Base-by-base conservation (phyloP, 2,888 invertebrate genomes). In the Tuberolachnus salignus region DNA sequence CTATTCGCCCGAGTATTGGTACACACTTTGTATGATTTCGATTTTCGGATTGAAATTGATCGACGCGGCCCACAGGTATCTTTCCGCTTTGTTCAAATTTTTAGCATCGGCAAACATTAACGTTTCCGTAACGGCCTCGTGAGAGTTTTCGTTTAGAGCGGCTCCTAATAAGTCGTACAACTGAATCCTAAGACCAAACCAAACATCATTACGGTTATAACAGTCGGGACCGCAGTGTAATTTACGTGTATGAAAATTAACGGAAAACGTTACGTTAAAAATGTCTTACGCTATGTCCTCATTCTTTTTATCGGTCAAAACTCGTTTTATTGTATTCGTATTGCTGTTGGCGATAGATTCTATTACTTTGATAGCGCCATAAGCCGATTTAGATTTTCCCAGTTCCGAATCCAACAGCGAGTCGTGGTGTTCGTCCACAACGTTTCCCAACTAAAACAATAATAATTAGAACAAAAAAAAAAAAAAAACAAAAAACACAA, bases 41-140 rank as follows among this genome's bases (percentile, higher is more conserved):
- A 87, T 86, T 57, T 88, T 87, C 1, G 92, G 91, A 83, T 91
- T 88, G 0, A 91, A 89, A 1, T 90, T 89, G 66, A 92, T 87
- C 0, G 93, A 91, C 13, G 92, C 84, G 0, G 91, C 89, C 88
- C 93, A 91, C 1, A 94, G 86, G 85, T 93, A 94, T 80, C 92
- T 87, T 84, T 94, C 94, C 0, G 89, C 87, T 46, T 89, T 85
- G 21, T 89, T 88, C n/a, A 88, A 85, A 80, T 87, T 83, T 13
- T 86, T 85, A 49, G 88, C 88, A n/a, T 88, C 87, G 70, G 87
- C 86, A 75, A 89, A 88, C 71, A 88, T 86, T 10, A 93, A 86
- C 46, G 89, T 86, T 81, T 90, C 89, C 86, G 91, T 89, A 2
- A 91, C 90, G 3, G 92, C 92, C 82, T 88, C 87, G 84, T 93